Percentiles rank a stretch among this genome's conserved stretches.
phyloP scores from a whole-genome alignment of 2,113 vertebrate species.

The Spermophilus dauricus region DNA sequence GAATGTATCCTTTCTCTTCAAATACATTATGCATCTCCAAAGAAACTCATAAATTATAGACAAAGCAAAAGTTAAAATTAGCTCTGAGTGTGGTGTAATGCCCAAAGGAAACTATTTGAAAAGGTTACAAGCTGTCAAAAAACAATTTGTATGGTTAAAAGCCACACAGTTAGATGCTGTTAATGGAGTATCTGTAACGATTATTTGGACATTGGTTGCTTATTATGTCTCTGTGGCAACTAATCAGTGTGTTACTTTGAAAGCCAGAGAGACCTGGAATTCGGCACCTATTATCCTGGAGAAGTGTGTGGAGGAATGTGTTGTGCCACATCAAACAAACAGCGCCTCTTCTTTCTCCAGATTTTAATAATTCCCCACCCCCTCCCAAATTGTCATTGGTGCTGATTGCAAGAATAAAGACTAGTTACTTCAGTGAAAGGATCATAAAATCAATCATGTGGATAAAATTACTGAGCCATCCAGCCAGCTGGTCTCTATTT shows the following conservation, averaged over 20 bases:
- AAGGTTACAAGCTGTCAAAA: constrained; percentile 89
- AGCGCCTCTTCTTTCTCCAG: constrained; percentile 87
- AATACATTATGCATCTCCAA: constrained; percentile 84
- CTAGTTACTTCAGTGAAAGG: constrained; percentile 94
- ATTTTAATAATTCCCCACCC: constrained; percentile 90
- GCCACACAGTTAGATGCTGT: constrained; percentile 87
- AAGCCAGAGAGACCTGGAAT: constrained; percentile 92
- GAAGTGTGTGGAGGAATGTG: constrained; percentile 86
- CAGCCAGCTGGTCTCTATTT: constrained; percentile 95
- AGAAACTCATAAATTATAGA: constrained; percentile 88
- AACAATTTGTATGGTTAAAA: constrained; percentile 89
- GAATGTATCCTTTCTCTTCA: constrained; percentile 84
- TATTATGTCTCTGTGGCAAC: constrained; percentile 93
- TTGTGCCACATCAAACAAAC: constrained; percentile 88
- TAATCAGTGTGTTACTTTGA: constrained; percentile 89
- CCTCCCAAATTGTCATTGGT: constrained; percentile 92
- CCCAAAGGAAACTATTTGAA: constrained; percentile 88
- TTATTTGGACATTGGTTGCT: constrained; percentile 91
- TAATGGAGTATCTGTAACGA: constrained; percentile 89
- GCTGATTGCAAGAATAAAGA: constrained; percentile 96
- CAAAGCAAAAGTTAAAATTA: constrained; percentile 88
- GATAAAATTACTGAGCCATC: constrained; percentile 96
- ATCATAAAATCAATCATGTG: constrained; percentile 99
- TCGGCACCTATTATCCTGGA: constrained; percentile 92
- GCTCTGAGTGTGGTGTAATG: constrained; percentile 86